A percentile compares a stretch with the other conserved stretches of the same genome.
phyloP scores from a whole-genome alignment of 2,888 invertebrate species.

The Hypercompe scribonia region DNA sequence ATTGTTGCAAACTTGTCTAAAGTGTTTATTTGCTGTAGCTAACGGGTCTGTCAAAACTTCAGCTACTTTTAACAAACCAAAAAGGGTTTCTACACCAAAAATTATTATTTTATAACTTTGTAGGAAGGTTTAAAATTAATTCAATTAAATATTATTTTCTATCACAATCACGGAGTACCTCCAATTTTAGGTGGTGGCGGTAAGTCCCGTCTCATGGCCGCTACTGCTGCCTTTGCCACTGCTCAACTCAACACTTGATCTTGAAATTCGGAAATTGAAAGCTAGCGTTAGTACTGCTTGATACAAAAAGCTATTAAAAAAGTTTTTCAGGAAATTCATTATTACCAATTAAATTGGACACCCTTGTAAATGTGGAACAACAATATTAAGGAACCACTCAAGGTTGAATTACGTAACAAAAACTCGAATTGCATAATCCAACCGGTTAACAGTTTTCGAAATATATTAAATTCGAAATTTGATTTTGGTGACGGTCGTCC shows the following conservation, averaged over 20 bases:
- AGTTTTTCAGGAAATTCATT: not conserved
- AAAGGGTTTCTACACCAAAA: too few species aligned
- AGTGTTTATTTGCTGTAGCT: too few species aligned
- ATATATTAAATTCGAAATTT: slow-evolving; percentile 9
- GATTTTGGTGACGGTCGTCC: slow-evolving; percentile 13
- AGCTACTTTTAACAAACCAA: too few species aligned
- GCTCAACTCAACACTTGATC: not conserved
- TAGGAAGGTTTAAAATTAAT: too few species aligned
- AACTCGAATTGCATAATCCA: slow-evolving; percentile 43
- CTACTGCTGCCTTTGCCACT: not conserved
- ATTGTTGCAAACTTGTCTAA: not conserved
- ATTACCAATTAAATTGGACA: slow-evolving; percentile 24
- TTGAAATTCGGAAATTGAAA: not conserved
- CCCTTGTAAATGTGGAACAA: slow-evolving; percentile 38
- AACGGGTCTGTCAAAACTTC: too few species aligned
- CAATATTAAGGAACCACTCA: slow-evolving; percentile 35
- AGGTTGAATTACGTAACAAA: slow-evolving; percentile 51
- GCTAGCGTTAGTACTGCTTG: not conserved
- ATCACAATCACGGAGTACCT: too few species aligned
- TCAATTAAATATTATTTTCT: too few species aligned
- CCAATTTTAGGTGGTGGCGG: too few species aligned
- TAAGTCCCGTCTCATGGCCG: not conserved
- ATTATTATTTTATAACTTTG: too few species aligned
- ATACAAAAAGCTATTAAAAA: not conserved
- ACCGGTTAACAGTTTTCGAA: slow-evolving; percentile 38